Conservation (phyloP, 1,140 invertebrate genomes). For the Neuroterus valhalla region DNA sequence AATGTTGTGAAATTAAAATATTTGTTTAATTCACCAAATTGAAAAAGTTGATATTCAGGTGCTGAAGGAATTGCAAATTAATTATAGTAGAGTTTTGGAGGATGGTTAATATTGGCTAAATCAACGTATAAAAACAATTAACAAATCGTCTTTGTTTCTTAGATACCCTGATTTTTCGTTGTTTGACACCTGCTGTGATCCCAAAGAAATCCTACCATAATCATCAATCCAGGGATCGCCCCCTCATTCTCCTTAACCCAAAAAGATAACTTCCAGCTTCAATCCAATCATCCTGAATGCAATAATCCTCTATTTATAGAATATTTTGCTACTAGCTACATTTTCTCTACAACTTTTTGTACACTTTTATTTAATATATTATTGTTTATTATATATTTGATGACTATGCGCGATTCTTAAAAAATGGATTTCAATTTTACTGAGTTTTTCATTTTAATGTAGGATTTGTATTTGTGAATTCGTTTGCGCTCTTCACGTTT, state of each 20-base stretch:
- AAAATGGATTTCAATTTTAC: too few species aligned
- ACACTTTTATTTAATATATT: not conserved
- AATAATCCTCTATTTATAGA: not conserved
- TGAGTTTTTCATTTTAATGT: too few species aligned
- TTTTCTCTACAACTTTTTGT: not conserved
- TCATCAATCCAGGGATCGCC: not conserved
- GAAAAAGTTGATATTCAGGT: too few species aligned
- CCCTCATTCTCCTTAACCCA: not conserved
- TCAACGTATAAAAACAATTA: not conserved
- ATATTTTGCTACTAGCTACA: conserved; percentile 2
- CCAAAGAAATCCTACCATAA: not conserved
- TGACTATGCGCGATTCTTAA: not conserved
- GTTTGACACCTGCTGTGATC: not conserved
- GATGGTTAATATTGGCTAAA: not conserved
- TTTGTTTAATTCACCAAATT: too few species aligned
- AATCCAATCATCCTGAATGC: not conserved
- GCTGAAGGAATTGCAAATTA: too few species aligned
- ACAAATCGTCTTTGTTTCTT: not conserved
- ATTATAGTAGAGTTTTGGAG: too few species aligned
- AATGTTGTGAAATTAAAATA: too few species aligned
- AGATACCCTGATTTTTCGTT: not conserved
- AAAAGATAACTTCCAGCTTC: conserved; percentile 34
- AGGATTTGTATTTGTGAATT: too few species aligned
- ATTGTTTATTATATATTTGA: not conserved
- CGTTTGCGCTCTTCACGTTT: too few species aligned